Evolutionary conservation across 2,888 invertebrate genomes (phyloP).

Genomic region (Zaprionus bogoriensis): DNA sequence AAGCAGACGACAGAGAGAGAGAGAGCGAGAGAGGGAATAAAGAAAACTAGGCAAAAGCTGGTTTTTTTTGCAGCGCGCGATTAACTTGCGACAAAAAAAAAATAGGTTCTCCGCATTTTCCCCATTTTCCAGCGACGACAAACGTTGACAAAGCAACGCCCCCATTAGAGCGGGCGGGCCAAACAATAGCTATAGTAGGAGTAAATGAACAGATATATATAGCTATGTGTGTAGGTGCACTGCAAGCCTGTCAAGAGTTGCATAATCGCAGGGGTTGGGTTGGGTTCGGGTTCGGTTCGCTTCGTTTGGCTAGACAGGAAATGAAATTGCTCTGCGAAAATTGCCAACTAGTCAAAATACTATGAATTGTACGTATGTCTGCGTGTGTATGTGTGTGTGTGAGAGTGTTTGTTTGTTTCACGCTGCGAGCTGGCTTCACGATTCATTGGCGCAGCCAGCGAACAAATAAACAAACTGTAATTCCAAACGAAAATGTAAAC

Average conservation of each 20-base stretch:
- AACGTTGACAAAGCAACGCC: constrained; percentile 38
- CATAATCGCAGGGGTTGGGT: constrained; percentile 46
- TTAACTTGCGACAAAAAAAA: constrained; percentile 39
- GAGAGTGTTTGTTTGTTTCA: constrained; percentile 16
- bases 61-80: constrained; percentile 10
- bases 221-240: constrained; percentile 5
- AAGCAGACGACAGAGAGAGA: constrained; percentile 24
- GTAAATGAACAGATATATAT: too few species aligned
- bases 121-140: constrained; percentile 31
- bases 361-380: background rate
- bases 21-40: constrained; percentile 3
- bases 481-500: constrained; percentile 51
- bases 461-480: constrained; percentile 48
- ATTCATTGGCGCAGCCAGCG: constrained; percentile 22
- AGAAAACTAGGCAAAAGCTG: constrained; percentile 10
- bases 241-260: constrained; percentile 43
- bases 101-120: constrained; percentile 10
- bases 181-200: constrained; percentile 29
- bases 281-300: constrained; percentile 34
- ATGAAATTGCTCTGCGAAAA: constrained; percentile 50
- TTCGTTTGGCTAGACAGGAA: constrained; percentile 61
- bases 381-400: background rate
- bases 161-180: constrained; percentile 17
- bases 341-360: constrained; percentile 39
- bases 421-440: constrained; percentile 8